Conservation (phyloP, 2,888 invertebrate species). For the Hydroisotoma schaefferi region DNA sequence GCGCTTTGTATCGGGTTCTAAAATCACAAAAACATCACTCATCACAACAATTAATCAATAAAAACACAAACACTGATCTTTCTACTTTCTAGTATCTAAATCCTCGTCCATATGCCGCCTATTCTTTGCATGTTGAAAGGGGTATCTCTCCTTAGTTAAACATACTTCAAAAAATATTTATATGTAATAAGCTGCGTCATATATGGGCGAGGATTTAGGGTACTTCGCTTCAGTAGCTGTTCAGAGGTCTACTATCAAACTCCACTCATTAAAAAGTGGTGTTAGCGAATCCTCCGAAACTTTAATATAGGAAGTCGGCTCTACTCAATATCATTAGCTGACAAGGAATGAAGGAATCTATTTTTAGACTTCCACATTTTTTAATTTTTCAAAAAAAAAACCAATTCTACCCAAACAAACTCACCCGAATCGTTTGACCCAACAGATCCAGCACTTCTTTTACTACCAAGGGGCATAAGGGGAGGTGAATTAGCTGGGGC, state of each 20-base stretch:
- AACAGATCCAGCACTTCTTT: conserved; percentile 71
- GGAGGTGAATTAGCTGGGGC: conserved; percentile 52
- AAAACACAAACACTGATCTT: not conserved
- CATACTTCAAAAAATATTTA: too few relatives aligned
- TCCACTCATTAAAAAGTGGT: conserved; percentile 43
- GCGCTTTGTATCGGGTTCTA: conserved; percentile 70
- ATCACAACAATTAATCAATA: conserved; percentile 13
- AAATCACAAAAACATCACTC: conserved; percentile 12
- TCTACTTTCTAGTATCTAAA: not conserved
- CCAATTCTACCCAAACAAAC: too few relatives aligned
- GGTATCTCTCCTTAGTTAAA: too few relatives aligned
- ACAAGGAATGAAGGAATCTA: conserved; percentile 9
- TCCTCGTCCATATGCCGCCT: too few relatives aligned
- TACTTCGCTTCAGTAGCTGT: conserved; percentile 21
- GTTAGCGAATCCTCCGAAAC: conserved; percentile 47
- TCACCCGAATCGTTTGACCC: conserved; percentile 53
- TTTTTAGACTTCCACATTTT: not conserved
- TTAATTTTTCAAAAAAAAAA: too few relatives aligned
- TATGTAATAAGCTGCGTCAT: too few relatives aligned
- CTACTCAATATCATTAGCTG: conserved; percentile 3
- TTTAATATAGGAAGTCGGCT: conserved; percentile 38
- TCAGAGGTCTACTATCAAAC: conserved; percentile 48
- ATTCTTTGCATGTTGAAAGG: too few relatives aligned
- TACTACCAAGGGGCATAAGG: conserved; percentile 54
- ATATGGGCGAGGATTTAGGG: not conserved